Conservation (phyloP, 2,797 vertebrate genomes). For the Salarias fasciatus region DNA sequence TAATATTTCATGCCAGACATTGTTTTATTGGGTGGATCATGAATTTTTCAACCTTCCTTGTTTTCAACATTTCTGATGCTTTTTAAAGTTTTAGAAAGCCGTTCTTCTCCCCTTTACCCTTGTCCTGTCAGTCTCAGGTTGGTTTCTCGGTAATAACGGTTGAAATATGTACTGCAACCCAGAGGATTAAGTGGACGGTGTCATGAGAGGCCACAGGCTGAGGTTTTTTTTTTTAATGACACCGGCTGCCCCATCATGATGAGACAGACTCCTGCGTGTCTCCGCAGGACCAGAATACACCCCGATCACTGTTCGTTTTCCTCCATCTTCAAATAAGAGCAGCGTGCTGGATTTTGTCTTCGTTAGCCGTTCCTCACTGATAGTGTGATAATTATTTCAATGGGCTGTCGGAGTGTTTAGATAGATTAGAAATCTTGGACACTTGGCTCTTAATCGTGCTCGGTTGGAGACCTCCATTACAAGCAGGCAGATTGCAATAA, state of each 20-base stretch:
- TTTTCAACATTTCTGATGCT: constrained; percentile 7
- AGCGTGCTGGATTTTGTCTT: not conserved
- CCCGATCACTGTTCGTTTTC: not conserved
- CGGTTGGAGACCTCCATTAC: constrained; percentile 2
- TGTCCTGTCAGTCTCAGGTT: too few relatives aligned
- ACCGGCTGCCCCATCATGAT: too few relatives aligned
- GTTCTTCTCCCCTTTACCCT: too few relatives aligned
- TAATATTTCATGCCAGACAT: constrained; percentile 9
- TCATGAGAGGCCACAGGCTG: too few relatives aligned
- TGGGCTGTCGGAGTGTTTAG: constrained; percentile 6
- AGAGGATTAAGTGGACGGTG: too few relatives aligned
- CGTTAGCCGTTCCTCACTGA: not conserved
- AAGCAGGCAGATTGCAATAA: constrained; percentile 2
- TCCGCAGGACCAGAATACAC: too few relatives aligned
- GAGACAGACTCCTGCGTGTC: too few relatives aligned
- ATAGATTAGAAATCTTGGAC: constrained; percentile 9
- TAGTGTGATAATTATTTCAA: constrained; percentile 10
- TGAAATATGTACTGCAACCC: too few relatives aligned
- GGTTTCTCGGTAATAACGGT: too few relatives aligned
- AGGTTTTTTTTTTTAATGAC: too few relatives aligned
- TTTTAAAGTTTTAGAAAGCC: not conserved
- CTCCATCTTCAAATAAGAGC: not conserved
- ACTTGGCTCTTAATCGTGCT: constrained; percentile 8
- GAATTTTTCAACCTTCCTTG: not conserved
- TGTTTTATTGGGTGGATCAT: constrained; percentile 1